Evolutionary conservation across 2,888 invertebrate species (phyloP), one percentile per base, ranked within the genome.

Genomic region (Cephus pygmeus): DNA sequence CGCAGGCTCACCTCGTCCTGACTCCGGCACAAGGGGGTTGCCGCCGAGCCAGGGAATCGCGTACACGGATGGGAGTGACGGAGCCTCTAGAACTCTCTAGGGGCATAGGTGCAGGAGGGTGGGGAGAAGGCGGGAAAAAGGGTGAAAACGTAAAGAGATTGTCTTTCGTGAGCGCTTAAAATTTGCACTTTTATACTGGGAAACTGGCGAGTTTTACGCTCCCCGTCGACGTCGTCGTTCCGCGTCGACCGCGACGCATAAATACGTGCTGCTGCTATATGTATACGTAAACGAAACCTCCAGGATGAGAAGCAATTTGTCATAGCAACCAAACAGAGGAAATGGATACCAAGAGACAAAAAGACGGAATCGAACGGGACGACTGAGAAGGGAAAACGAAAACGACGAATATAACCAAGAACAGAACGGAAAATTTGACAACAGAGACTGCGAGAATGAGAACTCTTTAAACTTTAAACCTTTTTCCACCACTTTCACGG

Each of bases 131-230:
- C 56, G 56, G 56, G 0, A 71, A 31, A 71, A 71, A 71, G 34
- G 71, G 71, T 15, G 31, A 71, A 69, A 71, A 71, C 31, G 71
- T 84, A 85, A 83, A 86, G 84, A 87, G 87, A 89, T 88, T 85
- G 87, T 87, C 86, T 84, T 85, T 85, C 82, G 82, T 78, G 80
- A 82, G 77, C 84, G 85, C 85, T 87, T 87, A 84, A 87, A 89
- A 89, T 89, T 88, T 87, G 86, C 87, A 87, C 85, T 87, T 88
- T 87, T 86, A 87, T 84, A 83, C 81, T 12, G 31, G 71, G 71
- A 34, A 34, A 71, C 71, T 34, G 33, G 31, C 71, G 71, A 31
- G 71, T 71, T 71, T 71, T 71, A 31, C 71, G 31, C 23, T 71
- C 31, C 31, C 31, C 71, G 15, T 71, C 71, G 34, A 11, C 34